Base-by-base conservation (phyloP, 2,797 vertebrate genomes). In the Acanthurus tractus region DNA sequence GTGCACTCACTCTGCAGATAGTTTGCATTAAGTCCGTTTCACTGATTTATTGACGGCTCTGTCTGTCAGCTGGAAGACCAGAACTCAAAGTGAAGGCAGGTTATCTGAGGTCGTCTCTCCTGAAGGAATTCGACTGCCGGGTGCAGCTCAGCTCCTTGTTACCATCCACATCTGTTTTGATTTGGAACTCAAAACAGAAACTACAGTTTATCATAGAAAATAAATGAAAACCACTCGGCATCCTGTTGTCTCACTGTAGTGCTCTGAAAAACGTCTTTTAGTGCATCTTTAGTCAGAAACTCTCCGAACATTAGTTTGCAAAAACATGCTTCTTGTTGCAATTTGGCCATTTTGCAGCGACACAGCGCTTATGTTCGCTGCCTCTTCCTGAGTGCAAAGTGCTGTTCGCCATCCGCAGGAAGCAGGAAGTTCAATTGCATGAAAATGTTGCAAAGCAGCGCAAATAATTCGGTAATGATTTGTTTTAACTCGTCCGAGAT, bases 151-250 rank as follows among this genome's bases (percentile, higher is more conserved):
- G 25, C 52, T 58, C 45, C 61, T 81, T 61, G 66, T 86, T 82
- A 72, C 49, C 42, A 7, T 48, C 38, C 82, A 78, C 83, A 83
- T 86, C 81, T 89, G 87, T 45, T 86, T 76, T 63, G 49, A 40
- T 81, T 78, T 78, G 70, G 10, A 36, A 52, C 1, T 29, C 50
- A 8, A 48, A 46, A 56, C 57, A 61, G 67, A 52, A 55, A 73
- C 50, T n/a, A 48, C 34, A 70, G 29, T 61, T 79, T 57, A 44
- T 25, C 14, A 23, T 4, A 53, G 48, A 67, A 63, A 44, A 29
- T 12, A 42, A 42, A 29, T 29, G 25, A 29, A 29, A 29, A 29
- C 25, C 25, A 29, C 25, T 22, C 52, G 66, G 12, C 40, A 55
- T 53, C 23, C 45, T 11, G 10, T 25, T 13, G 10, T 48, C 38